phyloP scores from a whole-genome alignment of 1,140 invertebrate species.

The Neodiprion pinetum region DNA sequence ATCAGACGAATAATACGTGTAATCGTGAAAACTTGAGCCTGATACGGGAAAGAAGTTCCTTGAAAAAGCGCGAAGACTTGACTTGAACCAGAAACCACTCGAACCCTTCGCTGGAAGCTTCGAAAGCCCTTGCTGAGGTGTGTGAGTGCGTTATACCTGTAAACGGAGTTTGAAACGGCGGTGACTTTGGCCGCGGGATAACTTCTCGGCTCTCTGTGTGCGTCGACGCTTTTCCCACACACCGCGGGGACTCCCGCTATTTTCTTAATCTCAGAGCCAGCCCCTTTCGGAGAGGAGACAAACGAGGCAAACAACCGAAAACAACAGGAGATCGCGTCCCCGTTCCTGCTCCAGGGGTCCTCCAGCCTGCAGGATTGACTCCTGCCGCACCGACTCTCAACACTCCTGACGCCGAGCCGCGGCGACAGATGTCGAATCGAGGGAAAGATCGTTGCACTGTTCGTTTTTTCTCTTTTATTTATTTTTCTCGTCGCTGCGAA shows the following conservation, averaged over 20 bases:
- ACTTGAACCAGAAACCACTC: no score
- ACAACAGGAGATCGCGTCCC: constrained; percentile 35
- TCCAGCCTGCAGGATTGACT: constrained; percentile 27
- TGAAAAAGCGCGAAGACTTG: no score
- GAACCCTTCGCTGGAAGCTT: no score
- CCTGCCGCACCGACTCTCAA: constrained; percentile 32
- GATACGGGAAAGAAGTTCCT: no score
- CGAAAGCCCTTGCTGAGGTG: no score
- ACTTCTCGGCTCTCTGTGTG: not conserved
- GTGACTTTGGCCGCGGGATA: no score
- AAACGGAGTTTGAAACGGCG: no score
- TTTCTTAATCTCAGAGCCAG: constrained; percentile 46
- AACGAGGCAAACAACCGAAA: constrained; percentile 31
- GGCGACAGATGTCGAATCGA: not conserved
- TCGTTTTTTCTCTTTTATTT: not conserved
- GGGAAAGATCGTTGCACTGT: not conserved
- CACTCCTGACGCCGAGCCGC: not conserved
- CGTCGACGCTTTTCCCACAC: constrained; percentile 41
- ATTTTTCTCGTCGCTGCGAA: not conserved
- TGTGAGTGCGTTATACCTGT: no score
- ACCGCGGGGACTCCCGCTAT: constrained; percentile 47
- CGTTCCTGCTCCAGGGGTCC: constrained; percentile 8
- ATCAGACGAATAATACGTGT: no score
- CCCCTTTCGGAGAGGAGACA: constrained; percentile 35
- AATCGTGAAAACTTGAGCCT: no score